Evolutionary conservation across 2,797 vertebrate genomes (phyloP).

Genomic region (Petrocephalus schoutedeni): DNA sequence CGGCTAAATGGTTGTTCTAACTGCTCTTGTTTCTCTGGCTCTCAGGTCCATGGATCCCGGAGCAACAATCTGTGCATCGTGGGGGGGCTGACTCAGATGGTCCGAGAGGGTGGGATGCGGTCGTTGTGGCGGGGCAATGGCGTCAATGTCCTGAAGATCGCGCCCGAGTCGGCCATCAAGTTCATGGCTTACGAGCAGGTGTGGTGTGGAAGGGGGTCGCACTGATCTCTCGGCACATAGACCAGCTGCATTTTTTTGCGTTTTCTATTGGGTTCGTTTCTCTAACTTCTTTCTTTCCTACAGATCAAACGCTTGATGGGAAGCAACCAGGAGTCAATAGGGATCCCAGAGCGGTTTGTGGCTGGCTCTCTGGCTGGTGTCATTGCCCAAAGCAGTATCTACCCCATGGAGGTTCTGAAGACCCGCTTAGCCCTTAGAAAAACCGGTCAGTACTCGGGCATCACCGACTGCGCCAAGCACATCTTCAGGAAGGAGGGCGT

Average conservation of each 20-base stretch:
- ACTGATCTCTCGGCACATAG: not conserved
- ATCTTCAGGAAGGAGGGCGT: constrained; percentile 77
- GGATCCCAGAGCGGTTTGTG: constrained; percentile 80
- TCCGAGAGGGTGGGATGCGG: constrained; percentile 79
- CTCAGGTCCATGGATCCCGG: constrained; percentile 85
- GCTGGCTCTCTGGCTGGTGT: constrained; percentile 85
- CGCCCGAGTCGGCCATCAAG: constrained; percentile 88
- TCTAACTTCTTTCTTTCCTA: not conserved
- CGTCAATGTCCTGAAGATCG: constrained; percentile 89
- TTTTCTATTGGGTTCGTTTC: not conserved
- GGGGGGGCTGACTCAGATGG: constrained; percentile 84
- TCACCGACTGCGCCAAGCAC: constrained; percentile 77
- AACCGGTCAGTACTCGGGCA: constrained; percentile 83
- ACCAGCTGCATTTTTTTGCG: not conserved
- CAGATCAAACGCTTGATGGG: constrained; percentile 91
- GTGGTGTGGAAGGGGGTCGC: not conserved
- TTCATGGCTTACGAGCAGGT: constrained; percentile 99
- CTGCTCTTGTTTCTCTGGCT: not conserved
- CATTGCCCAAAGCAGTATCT: constrained; percentile 93
- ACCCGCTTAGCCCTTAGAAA: constrained; percentile 84
- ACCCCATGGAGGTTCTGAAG: constrained; percentile 97
- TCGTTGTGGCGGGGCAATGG: constrained; percentile 90
- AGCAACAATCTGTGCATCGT: constrained; percentile 92
- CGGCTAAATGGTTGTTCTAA: not conserved
- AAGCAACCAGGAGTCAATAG: constrained; percentile 81